Base-by-base conservation (phyloP, 2,888 invertebrate species). In the Caenorhabditis imperialis region DNA sequence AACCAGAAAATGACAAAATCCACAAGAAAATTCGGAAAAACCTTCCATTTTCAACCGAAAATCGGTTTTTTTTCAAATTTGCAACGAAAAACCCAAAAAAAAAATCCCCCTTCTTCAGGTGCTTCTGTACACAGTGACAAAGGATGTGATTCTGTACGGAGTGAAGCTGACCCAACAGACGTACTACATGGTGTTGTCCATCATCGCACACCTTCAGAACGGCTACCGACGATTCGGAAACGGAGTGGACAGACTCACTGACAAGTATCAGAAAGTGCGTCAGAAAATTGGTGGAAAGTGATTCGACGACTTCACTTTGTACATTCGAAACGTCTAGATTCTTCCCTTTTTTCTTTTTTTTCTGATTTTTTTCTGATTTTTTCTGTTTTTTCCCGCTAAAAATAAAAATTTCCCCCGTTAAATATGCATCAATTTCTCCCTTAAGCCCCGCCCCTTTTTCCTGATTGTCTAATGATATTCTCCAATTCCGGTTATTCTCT, bases 41-140 rank as follows among this genome's bases (percentile, higher is more conserved):
- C n/a, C n/a, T n/a, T n/a, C n/a, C n/a, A n/a, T n/a, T n/a, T n/a
- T n/a, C n/a, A n/a, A n/a, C n/a, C n/a, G 30, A 55, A 27, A 25
- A 20, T 42, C 6, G 14, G 2, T 20, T 30, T 44, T 18, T 0
- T 22, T 23, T 16, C 8, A 50, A 48, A 27, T 12, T 44, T 44
- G n/a, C n/a, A n/a, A n/a, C n/a, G n/a, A n/a, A n/a, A n/a, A n/a
- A n/a, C n/a, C n/a, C n/a, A n/a, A n/a, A n/a, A n/a, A n/a, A n/a
- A n/a, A n/a, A n/a, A n/a, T n/a, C n/a, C n/a, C n/a, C n/a, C n/a
- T 44, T 18, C 61, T 81, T 51, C 67, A 86, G 86, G 78, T 85
- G 47, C 81, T 86, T 7, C 54, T 83, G 22, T 84, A 75, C 79
- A 79, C 79, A 25, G 79, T 86, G 14, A 73, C 82, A 0, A 77